Evolutionary conservation across 1,140 invertebrate species (phyloP).

Genomic region (Nasonia vitripennis): DNA sequence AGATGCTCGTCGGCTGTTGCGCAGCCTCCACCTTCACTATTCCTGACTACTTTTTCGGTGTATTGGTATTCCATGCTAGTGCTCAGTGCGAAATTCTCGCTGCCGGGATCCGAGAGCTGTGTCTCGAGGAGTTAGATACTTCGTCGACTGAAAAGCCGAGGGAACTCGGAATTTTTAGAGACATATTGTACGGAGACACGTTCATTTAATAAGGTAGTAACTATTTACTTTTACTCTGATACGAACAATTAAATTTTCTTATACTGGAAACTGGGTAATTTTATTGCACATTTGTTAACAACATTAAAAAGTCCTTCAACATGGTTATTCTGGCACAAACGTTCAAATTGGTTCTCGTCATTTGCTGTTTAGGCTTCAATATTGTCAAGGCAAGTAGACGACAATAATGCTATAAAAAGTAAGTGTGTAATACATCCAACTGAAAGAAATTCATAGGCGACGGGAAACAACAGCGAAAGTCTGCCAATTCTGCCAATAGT

Average conservation of each 20-base stretch:
- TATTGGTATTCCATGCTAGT: slow-evolving; percentile 23
- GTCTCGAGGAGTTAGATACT: background rate
- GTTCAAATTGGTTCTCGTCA: slow-evolving; percentile 11
- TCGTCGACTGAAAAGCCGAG: background rate
- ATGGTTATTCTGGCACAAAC: slow-evolving; percentile 23
- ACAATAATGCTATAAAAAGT: background rate
- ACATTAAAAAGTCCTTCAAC: slow-evolving; percentile 39
- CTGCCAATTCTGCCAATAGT: background rate
- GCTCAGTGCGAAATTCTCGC: slow-evolving; percentile 33
- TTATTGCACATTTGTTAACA: slow-evolving; percentile 26
- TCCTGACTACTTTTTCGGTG: slow-evolving; percentile 40
- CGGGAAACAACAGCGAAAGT: background rate
- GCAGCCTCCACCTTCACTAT: slow-evolving; percentile 1
- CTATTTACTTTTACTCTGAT: background rate
- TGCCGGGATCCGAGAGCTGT: background rate
- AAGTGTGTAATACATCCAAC: too few relatives aligned
- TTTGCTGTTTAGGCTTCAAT: slow-evolving; percentile 41
- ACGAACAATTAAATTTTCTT: background rate
- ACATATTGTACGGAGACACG: background rate
- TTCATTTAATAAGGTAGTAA: background rate
- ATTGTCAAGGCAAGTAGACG: slow-evolving; percentile 13
- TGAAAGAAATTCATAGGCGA: background rate
- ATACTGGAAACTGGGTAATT: background rate
- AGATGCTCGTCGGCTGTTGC: background rate
- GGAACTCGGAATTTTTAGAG: background rate